Percentiles rank a stretch among this genome's conserved stretches.
Conservation (phyloP, 2,797 vertebrate genomes). For the Pseudotriccus pelzelni region DNA sequence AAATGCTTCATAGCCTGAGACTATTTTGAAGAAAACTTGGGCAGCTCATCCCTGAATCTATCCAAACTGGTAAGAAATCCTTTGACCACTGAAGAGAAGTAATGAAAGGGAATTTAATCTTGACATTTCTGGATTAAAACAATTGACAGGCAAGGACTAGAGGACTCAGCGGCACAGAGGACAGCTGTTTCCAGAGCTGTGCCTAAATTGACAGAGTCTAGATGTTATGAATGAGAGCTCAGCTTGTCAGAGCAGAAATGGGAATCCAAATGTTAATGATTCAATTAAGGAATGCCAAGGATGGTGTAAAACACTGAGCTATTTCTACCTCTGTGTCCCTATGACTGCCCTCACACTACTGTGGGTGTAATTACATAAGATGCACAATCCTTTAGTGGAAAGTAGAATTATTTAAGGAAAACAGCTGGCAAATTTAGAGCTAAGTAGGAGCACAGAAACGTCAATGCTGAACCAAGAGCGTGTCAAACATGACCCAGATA, state of each 20-base stretch:
- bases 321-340: background rate
- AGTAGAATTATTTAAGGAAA: slow-evolving; percentile 55
- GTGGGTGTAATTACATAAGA: slow-evolving; percentile 34
- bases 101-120: background rate
- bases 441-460: slow-evolving; percentile 35
- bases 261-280: slow-evolving; percentile 9
- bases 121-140: background rate
- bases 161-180: background rate
- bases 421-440: slow-evolving; percentile 62
- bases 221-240: background rate
- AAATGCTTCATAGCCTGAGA: background rate
- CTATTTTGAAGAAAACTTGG: background rate
- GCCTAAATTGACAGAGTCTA: background rate
- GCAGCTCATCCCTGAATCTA: background rate
- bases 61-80: background rate
- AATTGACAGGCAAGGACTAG: background rate
- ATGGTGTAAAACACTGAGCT: background rate
- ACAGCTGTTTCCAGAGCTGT: background rate
- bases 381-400: background rate
- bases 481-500: slow-evolving; percentile 55
- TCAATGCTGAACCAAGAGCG: background rate
- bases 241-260: background rate
- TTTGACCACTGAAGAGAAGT: background rate
- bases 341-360: background rate
- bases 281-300: background rate